Evolutionary conservation across 2,888 invertebrate genomes (phyloP).

Genomic region (Ichneumoninae sp.): DNA sequence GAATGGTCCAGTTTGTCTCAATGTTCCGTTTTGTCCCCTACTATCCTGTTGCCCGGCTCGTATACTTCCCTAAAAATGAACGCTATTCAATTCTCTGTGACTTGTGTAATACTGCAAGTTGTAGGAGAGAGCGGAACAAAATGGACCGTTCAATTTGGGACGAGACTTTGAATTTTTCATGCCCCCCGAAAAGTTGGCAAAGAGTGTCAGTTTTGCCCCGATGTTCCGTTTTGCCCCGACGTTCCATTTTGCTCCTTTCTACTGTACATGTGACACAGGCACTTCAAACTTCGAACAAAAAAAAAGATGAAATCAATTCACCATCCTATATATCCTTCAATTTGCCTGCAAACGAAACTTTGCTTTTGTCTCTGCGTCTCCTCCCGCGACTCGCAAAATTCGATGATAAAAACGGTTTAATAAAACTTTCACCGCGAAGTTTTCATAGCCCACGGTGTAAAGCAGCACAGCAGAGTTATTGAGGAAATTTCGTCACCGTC

Average conservation of each 20-base stretch:
- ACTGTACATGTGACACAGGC: background rate
- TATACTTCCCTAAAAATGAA: slow-evolving; percentile 24
- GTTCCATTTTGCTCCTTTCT: background rate
- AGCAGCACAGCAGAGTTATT: background rate
- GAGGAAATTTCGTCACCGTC: background rate
- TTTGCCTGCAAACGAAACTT: slow-evolving; percentile 4
- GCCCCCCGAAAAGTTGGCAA: too few relatives aligned
- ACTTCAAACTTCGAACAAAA: background rate
- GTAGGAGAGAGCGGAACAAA: too few relatives aligned
- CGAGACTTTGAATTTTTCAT: too few relatives aligned
- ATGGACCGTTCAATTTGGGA: too few relatives aligned
- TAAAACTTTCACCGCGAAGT: background rate
- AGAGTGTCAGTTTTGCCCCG: too few relatives aligned
- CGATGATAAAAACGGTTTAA: slow-evolving; percentile 14
- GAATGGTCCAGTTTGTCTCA: too few relatives aligned
- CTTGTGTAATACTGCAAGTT: background rate
- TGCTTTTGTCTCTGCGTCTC: background rate
- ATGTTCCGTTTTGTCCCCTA: background rate
- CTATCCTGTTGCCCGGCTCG: slow-evolving; percentile 1
- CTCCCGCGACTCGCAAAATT: slow-evolving; percentile 2
- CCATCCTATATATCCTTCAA: background rate
- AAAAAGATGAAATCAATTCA: background rate
- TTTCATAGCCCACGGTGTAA: background rate
- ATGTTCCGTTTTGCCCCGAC: too few relatives aligned
- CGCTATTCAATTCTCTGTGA: slow-evolving; percentile 31